A percentile compares a stretch with the other conserved stretches of the same genome.
phyloP scores from a whole-genome alignment of 2,797 vertebrate species.

The Picus viridis region DNA sequence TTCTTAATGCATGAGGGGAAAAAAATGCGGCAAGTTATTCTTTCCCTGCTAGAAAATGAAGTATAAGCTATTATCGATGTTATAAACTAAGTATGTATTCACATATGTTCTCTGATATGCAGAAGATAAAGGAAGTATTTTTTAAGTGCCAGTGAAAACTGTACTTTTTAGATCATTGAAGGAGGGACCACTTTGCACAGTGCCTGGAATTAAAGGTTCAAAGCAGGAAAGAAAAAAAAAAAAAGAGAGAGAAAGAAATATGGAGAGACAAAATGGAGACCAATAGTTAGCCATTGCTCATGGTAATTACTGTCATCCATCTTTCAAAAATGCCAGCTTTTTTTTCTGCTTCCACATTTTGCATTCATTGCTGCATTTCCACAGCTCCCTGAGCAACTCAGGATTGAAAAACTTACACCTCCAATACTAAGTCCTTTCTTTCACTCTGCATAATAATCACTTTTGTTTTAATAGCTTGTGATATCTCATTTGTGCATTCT shows the following conservation, averaged over 20 bases:
- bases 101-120: background rate
- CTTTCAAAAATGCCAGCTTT: conserved; percentile 45
- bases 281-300: conserved; percentile 57
- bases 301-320: conserved; percentile 63
- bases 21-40: background rate
- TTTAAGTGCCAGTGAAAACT: background rate
- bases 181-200: background rate
- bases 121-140: background rate
- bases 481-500: conserved; percentile 35
- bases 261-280: background rate
- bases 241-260: background rate
- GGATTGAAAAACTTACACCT: conserved; percentile 23
- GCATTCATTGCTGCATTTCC: conserved; percentile 23
- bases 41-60: background rate
- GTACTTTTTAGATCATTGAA: background rate
- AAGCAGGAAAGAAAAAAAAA: background rate
- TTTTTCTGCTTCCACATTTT: conserved; percentile 53
- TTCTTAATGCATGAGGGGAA: background rate
- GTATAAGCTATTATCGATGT: background rate
- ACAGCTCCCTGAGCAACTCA: conserved; percentile 35
- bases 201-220: conserved; percentile 35
- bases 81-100: background rate
- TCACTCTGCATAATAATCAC: conserved; percentile 57
- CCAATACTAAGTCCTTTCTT: conserved; percentile 36
- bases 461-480: conserved; percentile 39